Percentiles rank a stretch among this genome's conserved stretches.
Conservation (phyloP, 2,113 vertebrate species). For the Cryptoleucopteryx plumbea region DNA sequence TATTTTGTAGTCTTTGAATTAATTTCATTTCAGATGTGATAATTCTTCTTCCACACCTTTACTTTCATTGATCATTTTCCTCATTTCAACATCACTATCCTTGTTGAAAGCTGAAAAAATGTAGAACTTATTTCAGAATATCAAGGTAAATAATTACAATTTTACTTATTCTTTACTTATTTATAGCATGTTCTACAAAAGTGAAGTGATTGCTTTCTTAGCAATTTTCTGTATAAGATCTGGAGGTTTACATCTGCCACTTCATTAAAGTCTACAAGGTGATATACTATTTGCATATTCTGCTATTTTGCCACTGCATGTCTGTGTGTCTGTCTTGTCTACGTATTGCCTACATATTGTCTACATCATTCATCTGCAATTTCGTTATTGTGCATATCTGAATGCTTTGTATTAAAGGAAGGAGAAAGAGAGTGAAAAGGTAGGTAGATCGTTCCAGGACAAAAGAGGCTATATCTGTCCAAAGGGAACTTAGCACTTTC, state of each 20-base stretch:
- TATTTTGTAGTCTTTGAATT: background rate
- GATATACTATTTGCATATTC: background rate
- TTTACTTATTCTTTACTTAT: background rate
- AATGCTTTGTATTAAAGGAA: background rate
- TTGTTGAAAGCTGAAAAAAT: background rate
- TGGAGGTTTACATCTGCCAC: background rate
- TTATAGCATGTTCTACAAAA: background rate
- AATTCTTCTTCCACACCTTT: background rate
- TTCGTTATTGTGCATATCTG: background rate
- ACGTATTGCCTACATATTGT: background rate
- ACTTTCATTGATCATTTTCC: background rate
- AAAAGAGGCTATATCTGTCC: background rate
- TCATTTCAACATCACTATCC: background rate
- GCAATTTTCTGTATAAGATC: background rate
- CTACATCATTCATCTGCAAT: background rate
- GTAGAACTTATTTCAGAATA: background rate
- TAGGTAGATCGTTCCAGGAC: background rate
- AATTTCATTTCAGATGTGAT: background rate
- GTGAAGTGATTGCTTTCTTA: background rate
- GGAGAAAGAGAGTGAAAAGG: background rate
- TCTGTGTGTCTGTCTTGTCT: background rate
- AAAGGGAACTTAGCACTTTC: background rate
- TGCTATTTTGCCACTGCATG: background rate
- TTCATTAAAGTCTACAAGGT: background rate
- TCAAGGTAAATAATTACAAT: background rate